Evolutionary conservation across 2,113 vertebrate genomes (phyloP).

Genomic region (Stegastes partitus): DNA sequence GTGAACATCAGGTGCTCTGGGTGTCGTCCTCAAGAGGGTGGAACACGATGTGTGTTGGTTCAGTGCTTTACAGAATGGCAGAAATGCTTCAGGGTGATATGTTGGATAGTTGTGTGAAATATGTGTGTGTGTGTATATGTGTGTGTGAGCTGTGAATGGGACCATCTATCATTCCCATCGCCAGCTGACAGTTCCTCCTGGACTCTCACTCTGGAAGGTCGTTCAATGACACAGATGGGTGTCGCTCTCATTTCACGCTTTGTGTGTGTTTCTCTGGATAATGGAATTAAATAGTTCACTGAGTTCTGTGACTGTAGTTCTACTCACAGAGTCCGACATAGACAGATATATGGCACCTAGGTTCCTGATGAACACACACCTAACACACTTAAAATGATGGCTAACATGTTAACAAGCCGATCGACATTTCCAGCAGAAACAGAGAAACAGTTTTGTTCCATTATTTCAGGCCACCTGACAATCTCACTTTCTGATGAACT

Average conservation of each 20-base stretch:
- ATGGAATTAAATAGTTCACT: neutral
- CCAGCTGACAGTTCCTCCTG: constrained; percentile 1
- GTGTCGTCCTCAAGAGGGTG: neutral
- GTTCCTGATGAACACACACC: too few relatives aligned
- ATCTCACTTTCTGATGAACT: too few relatives aligned
- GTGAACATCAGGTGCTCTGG: neutral
- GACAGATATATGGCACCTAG: too few relatives aligned
- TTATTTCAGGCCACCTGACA: too few relatives aligned
- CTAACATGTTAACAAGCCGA: too few relatives aligned
- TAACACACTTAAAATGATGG: too few relatives aligned
- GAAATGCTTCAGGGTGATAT: neutral
- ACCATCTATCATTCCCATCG: constrained; percentile 2
- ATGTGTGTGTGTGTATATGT: neutral
- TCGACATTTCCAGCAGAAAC: too few relatives aligned
- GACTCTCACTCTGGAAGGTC: constrained; percentile 14
- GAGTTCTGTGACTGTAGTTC: neutral
- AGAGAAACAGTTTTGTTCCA: too few relatives aligned
- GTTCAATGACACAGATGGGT: neutral
- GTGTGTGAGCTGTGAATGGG: neutral
- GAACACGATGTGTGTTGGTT: neutral
- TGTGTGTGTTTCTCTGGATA: neutral
- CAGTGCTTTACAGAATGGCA: neutral
- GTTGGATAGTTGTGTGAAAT: constrained; percentile 5
- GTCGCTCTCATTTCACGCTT: constrained; percentile 3
- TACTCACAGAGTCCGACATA: neutral